These are phyloP conservation scores for Monopis laevigella DNA, from an alignment of 2,888 invertebrate species.

Conservation along the genomic window DNA sequence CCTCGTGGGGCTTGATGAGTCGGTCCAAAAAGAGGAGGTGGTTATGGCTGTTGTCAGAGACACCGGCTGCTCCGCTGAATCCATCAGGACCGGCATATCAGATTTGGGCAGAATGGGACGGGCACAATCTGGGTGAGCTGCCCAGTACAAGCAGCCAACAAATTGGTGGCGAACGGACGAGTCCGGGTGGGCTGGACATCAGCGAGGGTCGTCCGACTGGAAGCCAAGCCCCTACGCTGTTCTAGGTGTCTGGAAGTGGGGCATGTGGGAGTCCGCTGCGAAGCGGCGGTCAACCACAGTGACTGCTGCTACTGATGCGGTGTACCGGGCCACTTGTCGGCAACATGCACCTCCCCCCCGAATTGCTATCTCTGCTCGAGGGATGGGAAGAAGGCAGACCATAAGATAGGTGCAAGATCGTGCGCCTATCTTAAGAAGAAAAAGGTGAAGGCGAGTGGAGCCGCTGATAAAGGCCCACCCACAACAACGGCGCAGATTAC, in stretches of 20 bases:
- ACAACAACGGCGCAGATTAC: not conserved
- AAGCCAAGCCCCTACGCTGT: slow-evolving; percentile 1
- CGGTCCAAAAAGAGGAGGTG: slow-evolving; percentile 1
- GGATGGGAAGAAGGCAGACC: not conserved
- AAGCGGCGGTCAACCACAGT: slow-evolving; percentile 2
- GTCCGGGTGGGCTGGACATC: slow-evolving; percentile 8
- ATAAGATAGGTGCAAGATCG: not conserved
- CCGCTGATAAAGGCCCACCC: no score
- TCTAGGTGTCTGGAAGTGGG: slow-evolving; percentile 6
- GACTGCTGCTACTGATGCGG: slow-evolving; percentile 2
- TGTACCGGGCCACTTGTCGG: not conserved
- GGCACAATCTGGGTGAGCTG: slow-evolving; percentile 6
- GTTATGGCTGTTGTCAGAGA: not conserved
- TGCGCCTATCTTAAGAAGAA: not conserved
- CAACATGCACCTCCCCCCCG: not conserved
- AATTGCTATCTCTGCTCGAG: not conserved
- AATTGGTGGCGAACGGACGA: not conserved
- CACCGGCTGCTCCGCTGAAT: not conserved
- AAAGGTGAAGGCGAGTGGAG: not conserved
- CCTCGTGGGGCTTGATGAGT: slow-evolving; percentile 7
- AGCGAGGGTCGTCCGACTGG: not conserved
- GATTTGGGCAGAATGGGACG: not conserved
- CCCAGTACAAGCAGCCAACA: slow-evolving; percentile 6
- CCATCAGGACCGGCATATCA: not conserved
- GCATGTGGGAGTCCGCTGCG: slow-evolving; percentile 1